Base-by-base conservation (phyloP, 2,888 invertebrate species). In the Andrena trimmerana region DNA sequence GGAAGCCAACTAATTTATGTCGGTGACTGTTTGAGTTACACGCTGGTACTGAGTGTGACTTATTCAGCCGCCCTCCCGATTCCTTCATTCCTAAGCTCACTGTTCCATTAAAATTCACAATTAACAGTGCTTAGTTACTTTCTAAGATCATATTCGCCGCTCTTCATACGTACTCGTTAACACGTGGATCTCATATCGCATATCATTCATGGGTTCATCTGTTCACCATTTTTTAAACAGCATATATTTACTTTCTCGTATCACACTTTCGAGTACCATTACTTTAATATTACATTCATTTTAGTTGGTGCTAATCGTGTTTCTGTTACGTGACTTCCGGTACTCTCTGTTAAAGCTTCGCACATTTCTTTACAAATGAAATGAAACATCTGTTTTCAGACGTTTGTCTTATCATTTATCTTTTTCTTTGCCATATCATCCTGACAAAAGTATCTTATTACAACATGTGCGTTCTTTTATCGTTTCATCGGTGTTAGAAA, bases 1-100 rank as follows among this genome's bases (percentile, higher is more conserved):
- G 93, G 93, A 93, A 90, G 93, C 92, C 93, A 92, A 92, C 88
- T 90, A 91, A 92, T 88, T 88, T 85, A 62, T 74, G 66, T 72
- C 54, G 87, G 85, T 88, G 91, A 89, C 90, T 90, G 91, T 89
- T 89, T 91, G 92, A 88, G 89, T 90, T 92, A 93, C 92, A 91
- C 86, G 31, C 48, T 52, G 7, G 50, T 24, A 31, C 50, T 10
- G 59, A 48, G 29, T 59, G 92, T 93, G 92, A 90, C 90, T 87
- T 91, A 91, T 90, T 87, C 92, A 92, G 92, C 78, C 89, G 90
- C 68, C 80, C 86, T 86, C 88, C 88, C 79, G 78, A 86, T 86
- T 90, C 87, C 88, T 70, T 88, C 68, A 69, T 76, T 83, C 81
- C 83, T 60, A 33, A 80, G 57, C 67, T 82, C 78, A 80, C 62